A percentile compares a stretch with the other conserved stretches of the same genome.
Conservation (phyloP, 2,113 vertebrate genomes). For the Lepus americanus region DNA sequence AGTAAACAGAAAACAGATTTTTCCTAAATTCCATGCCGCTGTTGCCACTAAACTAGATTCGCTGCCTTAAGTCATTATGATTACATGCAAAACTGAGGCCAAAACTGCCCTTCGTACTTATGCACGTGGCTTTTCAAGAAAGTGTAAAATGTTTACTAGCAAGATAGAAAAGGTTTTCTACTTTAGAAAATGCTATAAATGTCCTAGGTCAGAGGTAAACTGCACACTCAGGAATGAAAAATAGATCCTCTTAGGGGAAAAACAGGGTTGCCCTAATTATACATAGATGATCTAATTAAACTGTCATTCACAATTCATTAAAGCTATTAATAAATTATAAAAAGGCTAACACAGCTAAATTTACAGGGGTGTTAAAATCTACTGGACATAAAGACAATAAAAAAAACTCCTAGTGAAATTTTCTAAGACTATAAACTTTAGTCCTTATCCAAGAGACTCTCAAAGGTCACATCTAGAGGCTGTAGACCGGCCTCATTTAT, state of each 20-base stretch:
- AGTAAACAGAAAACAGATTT: constrained; percentile 63
- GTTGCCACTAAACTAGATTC: constrained; percentile 38
- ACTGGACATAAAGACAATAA: constrained; percentile 40
- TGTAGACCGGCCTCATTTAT: not conserved
- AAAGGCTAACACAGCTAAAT: not conserved
- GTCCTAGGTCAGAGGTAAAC: constrained; percentile 69
- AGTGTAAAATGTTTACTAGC: constrained; percentile 9
- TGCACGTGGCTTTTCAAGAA: constrained; percentile 64
- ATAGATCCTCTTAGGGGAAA: not conserved
- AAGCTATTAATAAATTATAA: constrained; percentile 60
- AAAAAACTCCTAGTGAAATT: not conserved
- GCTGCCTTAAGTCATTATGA: constrained; percentile 42
- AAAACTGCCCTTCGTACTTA: not conserved
- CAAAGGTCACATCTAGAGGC: not conserved
- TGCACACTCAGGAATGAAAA: constrained; percentile 61
- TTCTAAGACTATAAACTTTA: not conserved
- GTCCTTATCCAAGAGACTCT: not conserved
- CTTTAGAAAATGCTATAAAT: constrained; percentile 46
- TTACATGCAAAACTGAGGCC: constrained; percentile 30
- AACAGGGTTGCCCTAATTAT: constrained; percentile 67
- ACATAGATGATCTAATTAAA: constrained; percentile 64
- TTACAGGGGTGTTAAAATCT: constrained; percentile 40
- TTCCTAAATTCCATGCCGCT: constrained; percentile 51
- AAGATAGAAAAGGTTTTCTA: not conserved
- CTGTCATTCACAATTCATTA: constrained; percentile 53